Base-by-base conservation (phyloP, 2,113 vertebrate genomes). In the Strix uralensis region DNA sequence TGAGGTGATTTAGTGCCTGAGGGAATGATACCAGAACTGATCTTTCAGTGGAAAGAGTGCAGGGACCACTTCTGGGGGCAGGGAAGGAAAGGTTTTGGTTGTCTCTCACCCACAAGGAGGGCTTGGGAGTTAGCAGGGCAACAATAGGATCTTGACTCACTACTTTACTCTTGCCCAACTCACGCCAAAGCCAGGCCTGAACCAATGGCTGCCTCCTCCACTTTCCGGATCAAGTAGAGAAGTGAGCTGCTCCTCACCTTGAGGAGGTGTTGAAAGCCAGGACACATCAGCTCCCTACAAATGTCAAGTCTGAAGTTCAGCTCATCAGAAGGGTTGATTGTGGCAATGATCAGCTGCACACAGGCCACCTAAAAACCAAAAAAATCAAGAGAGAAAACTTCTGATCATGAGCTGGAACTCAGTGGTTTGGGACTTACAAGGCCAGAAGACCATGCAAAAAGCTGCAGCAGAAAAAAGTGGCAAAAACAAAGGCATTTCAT, bases 231-330 rank as follows among this genome's bases (percentile, higher is more conserved):
- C 5, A 4, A 80, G 61, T 20, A 4, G 7, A 52, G 26, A 30
- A 59, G 44, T 23, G 26, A 29, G 34, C 14, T 71, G 25, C 17
- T 23, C 57, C 90, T 97, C 95, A 99, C 99, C 98, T 91, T 98
- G 47, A 99, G 98, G 49, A 97, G 92, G 4, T 98, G 97, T 88
- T 97, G 97, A 34, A 99, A 98, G 47, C 99, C 99, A 74, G 98
- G 97, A 81, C 98, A 98, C 92, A 98, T 98, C 63, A 99, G 96
- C 88, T 99, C 99, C 79, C 99, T 99, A 84, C 98, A 98, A 92
- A 99, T 98, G 96, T 99, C 99, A 96, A 99, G 98, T 97, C 99
- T 98, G 95, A 99, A 99, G 96, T 99, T 99, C 89, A 99, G 97
- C 91, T 99, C 99, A 78, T 99, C 98, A 51, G 98, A 98, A 62